Conservation (phyloP, 2,888 invertebrate species). For the Plusia festucae region DNA sequence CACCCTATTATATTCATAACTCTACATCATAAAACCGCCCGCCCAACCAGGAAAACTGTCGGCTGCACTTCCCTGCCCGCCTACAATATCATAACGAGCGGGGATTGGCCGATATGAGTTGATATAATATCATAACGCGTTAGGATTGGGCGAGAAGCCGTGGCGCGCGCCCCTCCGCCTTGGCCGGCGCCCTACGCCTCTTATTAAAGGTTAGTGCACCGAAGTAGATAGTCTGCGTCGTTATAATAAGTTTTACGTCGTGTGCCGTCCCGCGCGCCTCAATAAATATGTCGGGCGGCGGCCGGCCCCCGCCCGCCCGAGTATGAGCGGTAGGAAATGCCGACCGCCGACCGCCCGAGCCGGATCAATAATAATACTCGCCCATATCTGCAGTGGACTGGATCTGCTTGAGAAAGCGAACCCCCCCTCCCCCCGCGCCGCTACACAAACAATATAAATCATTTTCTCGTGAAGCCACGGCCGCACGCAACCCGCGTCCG, state of each 20-base stretch:
- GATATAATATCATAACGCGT: conserved; percentile 91
- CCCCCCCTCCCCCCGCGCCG: conserved; percentile 69
- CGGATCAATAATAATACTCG: conserved; percentile 90
- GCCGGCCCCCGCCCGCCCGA: conserved; percentile 72
- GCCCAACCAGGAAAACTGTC: conserved; percentile 82
- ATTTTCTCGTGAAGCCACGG: conserved; percentile 83
- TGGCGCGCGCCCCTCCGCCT: conserved; percentile 74
- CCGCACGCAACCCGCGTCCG: conserved; percentile 72
- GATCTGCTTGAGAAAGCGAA: conserved; percentile 87
- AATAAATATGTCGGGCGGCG: conserved; percentile 83
- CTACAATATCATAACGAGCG: conserved; percentile 88
- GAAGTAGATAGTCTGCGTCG: conserved; percentile 72
- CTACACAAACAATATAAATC: conserved; percentile 88
- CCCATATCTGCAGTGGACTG: conserved; percentile 89
- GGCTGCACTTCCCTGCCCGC: conserved; percentile 78
- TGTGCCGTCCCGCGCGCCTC: conserved; percentile 78
- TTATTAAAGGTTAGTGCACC: conserved; percentile 85
- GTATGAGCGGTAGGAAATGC: conserved; percentile 88
- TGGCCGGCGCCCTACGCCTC: conserved; percentile 68
- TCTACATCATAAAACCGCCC: conserved; percentile 87
- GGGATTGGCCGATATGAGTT: conserved; percentile 88
- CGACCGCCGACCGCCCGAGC: conserved; percentile 81
- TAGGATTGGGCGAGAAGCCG: conserved; percentile 86
- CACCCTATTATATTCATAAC: conserved; percentile 86
- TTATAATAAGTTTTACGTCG: conserved; percentile 84